These are phyloP conservation scores for Crossocerus cetratus DNA, from an alignment of 2,888 invertebrate genomes.

Conservation along the genomic window DNA sequence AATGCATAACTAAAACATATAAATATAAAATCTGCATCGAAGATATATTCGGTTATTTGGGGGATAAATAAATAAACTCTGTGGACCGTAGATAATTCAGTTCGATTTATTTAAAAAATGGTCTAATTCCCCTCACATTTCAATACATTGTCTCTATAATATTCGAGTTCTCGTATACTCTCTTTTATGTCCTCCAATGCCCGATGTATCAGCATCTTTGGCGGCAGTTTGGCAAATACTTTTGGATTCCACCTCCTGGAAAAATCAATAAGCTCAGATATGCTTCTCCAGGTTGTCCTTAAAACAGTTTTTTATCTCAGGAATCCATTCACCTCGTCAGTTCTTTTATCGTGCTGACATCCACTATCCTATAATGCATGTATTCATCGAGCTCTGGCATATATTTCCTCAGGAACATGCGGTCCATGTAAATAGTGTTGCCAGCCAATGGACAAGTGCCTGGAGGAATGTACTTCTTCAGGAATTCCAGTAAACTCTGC, in stretches of 20 bases:
- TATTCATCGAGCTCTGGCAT: constrained; percentile 89
- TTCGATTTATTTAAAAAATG: not conserved
- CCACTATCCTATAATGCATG: constrained; percentile 94
- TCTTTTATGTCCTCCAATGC: constrained; percentile 91
- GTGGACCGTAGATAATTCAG: too few species aligned
- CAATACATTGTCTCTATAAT: constrained; percentile 80
- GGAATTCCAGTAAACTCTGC: constrained; percentile 83
- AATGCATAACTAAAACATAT: too few species aligned
- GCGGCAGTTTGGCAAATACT: constrained; percentile 79
- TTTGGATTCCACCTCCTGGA: constrained; percentile 84
- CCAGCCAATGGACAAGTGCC: constrained; percentile 89
- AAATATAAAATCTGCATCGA: too few species aligned
- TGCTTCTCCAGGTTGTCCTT: constrained; percentile 80
- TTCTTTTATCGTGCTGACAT: constrained; percentile 95
- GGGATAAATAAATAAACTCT: too few species aligned
- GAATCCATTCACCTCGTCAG: constrained; percentile 77
- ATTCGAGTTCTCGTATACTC: constrained; percentile 89
- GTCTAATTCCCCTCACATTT: not conserved
- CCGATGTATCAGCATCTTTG: constrained; percentile 79
- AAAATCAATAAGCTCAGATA: constrained; percentile 79
- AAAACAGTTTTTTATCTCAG: not conserved
- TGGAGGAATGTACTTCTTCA: constrained; percentile 79
- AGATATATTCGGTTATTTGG: too few species aligned
- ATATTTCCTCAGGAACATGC: constrained; percentile 87
- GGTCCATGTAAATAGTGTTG: constrained; percentile 92